Evolutionary conservation across 2,113 vertebrate species (phyloP).

Genomic region (Lycocorax pyrrhopterus): DNA sequence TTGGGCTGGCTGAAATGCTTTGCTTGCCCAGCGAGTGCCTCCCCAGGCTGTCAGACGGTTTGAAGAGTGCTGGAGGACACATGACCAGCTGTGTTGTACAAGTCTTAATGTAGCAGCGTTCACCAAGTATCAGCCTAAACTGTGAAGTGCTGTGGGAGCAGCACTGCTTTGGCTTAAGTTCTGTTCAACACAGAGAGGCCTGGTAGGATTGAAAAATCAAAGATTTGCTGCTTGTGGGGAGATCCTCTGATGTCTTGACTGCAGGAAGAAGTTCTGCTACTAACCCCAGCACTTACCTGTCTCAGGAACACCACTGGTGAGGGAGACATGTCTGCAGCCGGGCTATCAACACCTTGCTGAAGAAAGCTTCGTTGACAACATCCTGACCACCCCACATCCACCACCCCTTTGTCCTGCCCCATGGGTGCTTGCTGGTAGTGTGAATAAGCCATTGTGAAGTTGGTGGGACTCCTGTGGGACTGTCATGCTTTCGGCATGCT

Average conservation of each 20-base stretch:
- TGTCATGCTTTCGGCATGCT: background rate
- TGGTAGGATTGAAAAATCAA: background rate
- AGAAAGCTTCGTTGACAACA: background rate
- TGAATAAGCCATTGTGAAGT: background rate
- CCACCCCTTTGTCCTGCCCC: background rate
- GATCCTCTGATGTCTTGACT: background rate
- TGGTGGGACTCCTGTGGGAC: background rate
- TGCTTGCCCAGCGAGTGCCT: background rate
- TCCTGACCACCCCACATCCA: background rate
- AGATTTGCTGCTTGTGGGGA: background rate
- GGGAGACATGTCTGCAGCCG: background rate
- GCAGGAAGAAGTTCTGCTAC: background rate
- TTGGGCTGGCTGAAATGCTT: background rate
- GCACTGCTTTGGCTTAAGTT: background rate
- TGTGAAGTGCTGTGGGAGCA: background rate
- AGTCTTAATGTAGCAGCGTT: background rate
- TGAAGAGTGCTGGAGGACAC: background rate
- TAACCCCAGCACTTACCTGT: slow-evolving; percentile 5
- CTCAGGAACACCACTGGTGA: slow-evolving; percentile 17
- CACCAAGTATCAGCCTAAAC: background rate
- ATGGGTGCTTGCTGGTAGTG: background rate
- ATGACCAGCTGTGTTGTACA: background rate
- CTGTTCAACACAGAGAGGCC: background rate
- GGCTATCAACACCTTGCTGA: background rate
- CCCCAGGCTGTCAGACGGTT: background rate